These are phyloP conservation scores for Branchellion lobata DNA, from an alignment of 2,888 invertebrate species.

Conservation along the genomic window DNA sequence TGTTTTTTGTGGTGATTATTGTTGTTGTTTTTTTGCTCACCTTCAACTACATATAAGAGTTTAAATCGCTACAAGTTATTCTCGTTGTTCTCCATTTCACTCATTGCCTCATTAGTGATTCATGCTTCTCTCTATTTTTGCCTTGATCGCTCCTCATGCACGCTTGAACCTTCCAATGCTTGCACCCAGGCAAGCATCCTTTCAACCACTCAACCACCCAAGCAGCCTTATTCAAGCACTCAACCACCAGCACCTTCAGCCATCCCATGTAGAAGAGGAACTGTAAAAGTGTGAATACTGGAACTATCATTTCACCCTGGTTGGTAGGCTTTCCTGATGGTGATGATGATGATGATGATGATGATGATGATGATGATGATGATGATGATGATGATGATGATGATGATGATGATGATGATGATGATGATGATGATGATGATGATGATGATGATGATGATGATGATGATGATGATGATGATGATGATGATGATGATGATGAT, in stretches of 20 bases:
- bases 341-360: background rate
- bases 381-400: too few species aligned
- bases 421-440: slow-evolving; percentile 12
- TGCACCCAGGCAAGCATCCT: too few species aligned
- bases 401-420: background rate
- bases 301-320: slow-evolving; percentile 79
- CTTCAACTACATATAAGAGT: too few species aligned
- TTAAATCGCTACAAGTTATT: too few species aligned
- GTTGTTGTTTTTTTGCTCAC: too few species aligned
- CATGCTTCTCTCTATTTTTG: too few species aligned
- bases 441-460: slow-evolving; percentile 34
- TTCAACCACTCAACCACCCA: background rate
- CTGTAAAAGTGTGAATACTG: slow-evolving; percentile 80
- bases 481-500: slow-evolving; percentile 34
- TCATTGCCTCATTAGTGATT: too few species aligned
- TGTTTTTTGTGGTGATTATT: too few species aligned
- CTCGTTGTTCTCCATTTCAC: too few species aligned
- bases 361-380: background rate
- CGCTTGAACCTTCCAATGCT: too few species aligned
- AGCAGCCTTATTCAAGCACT: background rate
- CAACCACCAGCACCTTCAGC: slow-evolving; percentile 65
- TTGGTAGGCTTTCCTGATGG: slow-evolving; percentile 54
- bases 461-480: slow-evolving; percentile 37
- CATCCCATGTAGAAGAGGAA: slow-evolving; percentile 72
- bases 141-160: too few species aligned